Percentiles rank a stretch among this genome's conserved stretches.
phyloP scores from a whole-genome alignment of 2,888 invertebrate species.

The Serripes groenlandicus region DNA sequence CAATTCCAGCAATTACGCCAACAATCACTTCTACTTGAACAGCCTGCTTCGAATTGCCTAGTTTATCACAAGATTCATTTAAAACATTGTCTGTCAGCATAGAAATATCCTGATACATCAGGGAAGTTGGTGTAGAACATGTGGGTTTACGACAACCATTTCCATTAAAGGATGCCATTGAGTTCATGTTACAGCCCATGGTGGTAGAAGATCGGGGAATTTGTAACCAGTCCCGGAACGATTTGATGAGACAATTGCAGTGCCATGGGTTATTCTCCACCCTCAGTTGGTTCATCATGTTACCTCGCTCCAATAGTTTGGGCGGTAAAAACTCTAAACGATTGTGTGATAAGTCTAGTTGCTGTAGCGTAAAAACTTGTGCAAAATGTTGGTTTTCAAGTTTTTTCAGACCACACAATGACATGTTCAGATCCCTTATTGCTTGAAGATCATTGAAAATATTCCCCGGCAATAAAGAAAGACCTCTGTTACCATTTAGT shows the following conservation, averaged over 20 bases:
- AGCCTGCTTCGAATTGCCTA: not conserved
- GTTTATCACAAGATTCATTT: constrained; percentile 46
- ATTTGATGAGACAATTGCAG: constrained; percentile 78
- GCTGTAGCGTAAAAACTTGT: constrained; percentile 63
- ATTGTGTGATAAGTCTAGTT: constrained; percentile 78
- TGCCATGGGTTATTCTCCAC: constrained; percentile 78
- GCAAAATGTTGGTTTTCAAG: constrained; percentile 67
- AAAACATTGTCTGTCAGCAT: constrained; percentile 64
- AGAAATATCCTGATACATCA: constrained; percentile 59
- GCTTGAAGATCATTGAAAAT: constrained; percentile 72
- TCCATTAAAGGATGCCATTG: constrained; percentile 15
- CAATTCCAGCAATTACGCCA: constrained; percentile 58
- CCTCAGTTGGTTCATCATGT: constrained; percentile 59
- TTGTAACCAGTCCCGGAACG: constrained; percentile 76
- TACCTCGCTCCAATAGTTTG: constrained; percentile 62
- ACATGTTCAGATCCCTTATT: constrained; percentile 75
- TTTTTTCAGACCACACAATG: constrained; percentile 70
- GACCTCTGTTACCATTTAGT: constrained; percentile 72
- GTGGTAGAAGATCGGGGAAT: constrained; percentile 33
- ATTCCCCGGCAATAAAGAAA: constrained; percentile 63
- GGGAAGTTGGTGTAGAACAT: constrained; percentile 69
- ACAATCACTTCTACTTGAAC: constrained; percentile 52
- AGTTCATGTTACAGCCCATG: constrained; percentile 54
- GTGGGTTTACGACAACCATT: constrained; percentile 65
- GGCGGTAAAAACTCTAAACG: constrained; percentile 70